Evolutionary conservation across 2,888 invertebrate genomes (phyloP).

Genomic region (Cheilosia scutellata): DNA sequence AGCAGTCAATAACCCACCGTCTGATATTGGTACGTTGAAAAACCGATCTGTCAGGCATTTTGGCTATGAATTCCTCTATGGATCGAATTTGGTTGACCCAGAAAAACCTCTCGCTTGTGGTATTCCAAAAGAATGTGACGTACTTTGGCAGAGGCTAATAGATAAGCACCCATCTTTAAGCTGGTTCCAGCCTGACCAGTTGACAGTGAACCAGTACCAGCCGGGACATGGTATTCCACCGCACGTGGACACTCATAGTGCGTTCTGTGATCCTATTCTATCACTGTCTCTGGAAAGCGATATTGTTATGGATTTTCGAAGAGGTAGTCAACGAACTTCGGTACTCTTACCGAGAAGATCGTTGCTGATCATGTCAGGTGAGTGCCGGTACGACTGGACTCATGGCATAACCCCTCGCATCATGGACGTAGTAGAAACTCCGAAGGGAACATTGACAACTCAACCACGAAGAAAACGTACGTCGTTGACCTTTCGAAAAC

Average conservation of each 20-base stretch:
- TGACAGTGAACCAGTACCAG: conserved; percentile 93
- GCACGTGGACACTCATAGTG: conserved; percentile 97
- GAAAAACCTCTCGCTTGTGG: conserved; percentile 87
- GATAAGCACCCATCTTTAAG: conserved; percentile 79
- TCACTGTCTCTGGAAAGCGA: conserved; percentile 93
- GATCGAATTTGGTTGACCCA: conserved; percentile 92
- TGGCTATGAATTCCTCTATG: conserved; percentile 96
- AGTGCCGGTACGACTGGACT: conserved; percentile 92
- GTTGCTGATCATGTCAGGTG: conserved; percentile 91
- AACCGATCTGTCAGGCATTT: conserved; percentile 95
- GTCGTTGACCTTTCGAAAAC: conserved; percentile 93
- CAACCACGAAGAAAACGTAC: conserved; percentile 86
- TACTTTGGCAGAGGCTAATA: conserved; percentile 85
- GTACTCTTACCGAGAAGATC: conserved; percentile 89
- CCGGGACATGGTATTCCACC: conserved; percentile 97
- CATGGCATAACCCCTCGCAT: conserved; percentile 94
- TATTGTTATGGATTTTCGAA: conserved; percentile 95
- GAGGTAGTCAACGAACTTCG: conserved; percentile 86
- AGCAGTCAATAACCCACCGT: conserved; percentile 85
- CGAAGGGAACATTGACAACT: conserved; percentile 85
- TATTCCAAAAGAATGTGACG: conserved; percentile 89
- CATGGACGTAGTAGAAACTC: conserved; percentile 89
- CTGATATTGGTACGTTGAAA: conserved; percentile 86
- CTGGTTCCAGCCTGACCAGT: conserved; percentile 88
- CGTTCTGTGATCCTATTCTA: conserved; percentile 94